These are phyloP conservation scores for Aleiodes sp. DNA, from an alignment of 1,140 invertebrate genomes.

Conservation along the genomic window DNA sequence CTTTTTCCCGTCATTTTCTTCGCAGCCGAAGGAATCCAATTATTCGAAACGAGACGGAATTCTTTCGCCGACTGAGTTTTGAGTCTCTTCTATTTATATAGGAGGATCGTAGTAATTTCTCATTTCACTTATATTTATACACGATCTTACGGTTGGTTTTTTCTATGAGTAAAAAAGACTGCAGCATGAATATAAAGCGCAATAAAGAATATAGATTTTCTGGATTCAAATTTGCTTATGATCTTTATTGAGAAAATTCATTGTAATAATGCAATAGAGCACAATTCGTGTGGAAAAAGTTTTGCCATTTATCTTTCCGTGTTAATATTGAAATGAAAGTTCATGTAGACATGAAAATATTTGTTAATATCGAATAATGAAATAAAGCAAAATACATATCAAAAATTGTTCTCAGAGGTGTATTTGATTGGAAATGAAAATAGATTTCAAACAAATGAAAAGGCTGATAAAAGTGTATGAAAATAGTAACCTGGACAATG, in stretches of 20 bases:
- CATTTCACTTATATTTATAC: background rate
- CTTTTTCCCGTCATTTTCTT: conserved; percentile 29
- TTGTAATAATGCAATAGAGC: no score
- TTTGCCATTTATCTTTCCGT: conserved; percentile 5
- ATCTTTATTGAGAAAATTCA: no score
- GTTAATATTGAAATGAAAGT: background rate
- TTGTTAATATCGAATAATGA: background rate
- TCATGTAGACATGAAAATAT: background rate
- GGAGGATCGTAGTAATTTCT: background rate
- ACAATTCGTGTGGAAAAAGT: no score
- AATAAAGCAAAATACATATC: background rate
- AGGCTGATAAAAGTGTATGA: conserved; percentile 1
- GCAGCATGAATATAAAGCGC: no score
- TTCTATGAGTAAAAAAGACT: no score
- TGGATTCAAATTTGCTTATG: no score
- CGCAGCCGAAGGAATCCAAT: conserved; percentile 58
- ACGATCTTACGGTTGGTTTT: no score
- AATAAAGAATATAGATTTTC: no score
- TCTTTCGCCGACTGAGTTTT: conserved; percentile 59
- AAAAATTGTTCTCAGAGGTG: background rate
- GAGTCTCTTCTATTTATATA: conserved; percentile 55
- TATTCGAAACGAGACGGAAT: conserved; percentile 62
- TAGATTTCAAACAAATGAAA: background rate
- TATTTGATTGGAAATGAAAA: background rate
- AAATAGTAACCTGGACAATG: background rate